Conservation (phyloP, 2,797 vertebrate genomes). For the Catharus ustulatus region DNA sequence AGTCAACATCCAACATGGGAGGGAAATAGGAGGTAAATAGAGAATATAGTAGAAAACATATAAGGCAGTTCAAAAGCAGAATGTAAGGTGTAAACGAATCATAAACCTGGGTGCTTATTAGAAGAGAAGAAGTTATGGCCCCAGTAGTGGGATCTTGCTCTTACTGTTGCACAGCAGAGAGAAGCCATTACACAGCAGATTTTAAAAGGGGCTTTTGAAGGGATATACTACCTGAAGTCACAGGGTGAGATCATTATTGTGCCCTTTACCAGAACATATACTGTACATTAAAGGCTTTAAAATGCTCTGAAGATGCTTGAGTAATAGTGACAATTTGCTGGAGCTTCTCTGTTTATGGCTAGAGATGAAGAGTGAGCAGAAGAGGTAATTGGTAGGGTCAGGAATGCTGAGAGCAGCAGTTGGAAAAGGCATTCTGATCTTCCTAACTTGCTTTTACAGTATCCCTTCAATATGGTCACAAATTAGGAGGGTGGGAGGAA, state of each 20-base stretch:
- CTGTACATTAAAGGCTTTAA: background rate
- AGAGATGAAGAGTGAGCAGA: background rate
- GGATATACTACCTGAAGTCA: background rate
- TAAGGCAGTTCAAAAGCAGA: background rate
- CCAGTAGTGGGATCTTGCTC: background rate
- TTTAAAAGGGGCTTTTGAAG: background rate
- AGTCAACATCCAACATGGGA: background rate
- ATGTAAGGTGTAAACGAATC: fast-evolving
- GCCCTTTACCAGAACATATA: background rate
- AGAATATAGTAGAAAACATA: background rate
- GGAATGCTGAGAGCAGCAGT: background rate
- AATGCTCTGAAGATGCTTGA: background rate
- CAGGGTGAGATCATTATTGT: background rate
- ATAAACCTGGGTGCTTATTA: background rate
- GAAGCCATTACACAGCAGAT: background rate
- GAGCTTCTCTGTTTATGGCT: constrained; percentile 9
- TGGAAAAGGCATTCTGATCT: background rate
- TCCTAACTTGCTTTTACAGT: background rate
- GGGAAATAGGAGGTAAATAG: background rate
- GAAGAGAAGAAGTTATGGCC: background rate
- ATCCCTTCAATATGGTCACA: background rate
- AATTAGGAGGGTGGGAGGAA: background rate
- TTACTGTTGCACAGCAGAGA: background rate
- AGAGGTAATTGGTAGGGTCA: constrained; percentile 10
- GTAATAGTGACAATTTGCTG: background rate